Evolutionary conservation across 2,113 vertebrate genomes (phyloP).

Genomic region (Eubucco bourcierii): DNA sequence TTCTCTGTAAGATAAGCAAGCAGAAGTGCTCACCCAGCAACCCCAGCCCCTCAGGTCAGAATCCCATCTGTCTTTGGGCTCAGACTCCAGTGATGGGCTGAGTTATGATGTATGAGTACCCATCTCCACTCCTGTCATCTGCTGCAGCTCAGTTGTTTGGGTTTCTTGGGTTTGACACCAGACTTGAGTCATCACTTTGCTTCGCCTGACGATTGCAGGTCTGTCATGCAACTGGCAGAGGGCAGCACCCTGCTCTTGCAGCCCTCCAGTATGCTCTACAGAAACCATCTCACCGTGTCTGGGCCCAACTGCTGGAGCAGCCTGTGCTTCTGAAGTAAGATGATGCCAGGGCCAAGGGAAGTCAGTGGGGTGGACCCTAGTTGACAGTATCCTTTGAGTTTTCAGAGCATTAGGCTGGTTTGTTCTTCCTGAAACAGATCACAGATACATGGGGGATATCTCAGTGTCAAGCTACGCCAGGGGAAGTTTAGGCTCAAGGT

Average conservation of each 20-base stretch:
- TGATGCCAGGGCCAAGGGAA: not conserved
- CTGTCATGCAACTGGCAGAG: fast-evolving
- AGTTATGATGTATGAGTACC: not conserved
- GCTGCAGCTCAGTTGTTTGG: not conserved
- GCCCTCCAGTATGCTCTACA: fast-evolving
- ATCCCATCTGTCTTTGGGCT: not conserved
- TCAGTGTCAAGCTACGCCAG: no score
- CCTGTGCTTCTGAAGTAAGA: not conserved
- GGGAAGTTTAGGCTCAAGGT: no score
- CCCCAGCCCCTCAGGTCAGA: not conserved
- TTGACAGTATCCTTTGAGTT: not conserved
- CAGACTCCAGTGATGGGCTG: fast-evolving
- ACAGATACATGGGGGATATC: not conserved
- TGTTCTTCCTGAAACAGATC: not conserved
- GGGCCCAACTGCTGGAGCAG: not conserved
- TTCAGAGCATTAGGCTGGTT: not conserved
- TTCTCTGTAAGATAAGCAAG: not conserved
- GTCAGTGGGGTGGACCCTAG: fast-evolving
- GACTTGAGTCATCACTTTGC: not conserved
- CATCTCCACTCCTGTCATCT: not conserved
- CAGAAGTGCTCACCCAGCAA: not conserved
- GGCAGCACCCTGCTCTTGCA: not conserved
- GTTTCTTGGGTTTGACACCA: not conserved
- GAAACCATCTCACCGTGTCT: not conserved
- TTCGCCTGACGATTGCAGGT: not conserved